These are phyloP conservation scores for Pollenia angustigena DNA, from an alignment of 2,888 invertebrate genomes.

Conservation along the genomic window DNA sequence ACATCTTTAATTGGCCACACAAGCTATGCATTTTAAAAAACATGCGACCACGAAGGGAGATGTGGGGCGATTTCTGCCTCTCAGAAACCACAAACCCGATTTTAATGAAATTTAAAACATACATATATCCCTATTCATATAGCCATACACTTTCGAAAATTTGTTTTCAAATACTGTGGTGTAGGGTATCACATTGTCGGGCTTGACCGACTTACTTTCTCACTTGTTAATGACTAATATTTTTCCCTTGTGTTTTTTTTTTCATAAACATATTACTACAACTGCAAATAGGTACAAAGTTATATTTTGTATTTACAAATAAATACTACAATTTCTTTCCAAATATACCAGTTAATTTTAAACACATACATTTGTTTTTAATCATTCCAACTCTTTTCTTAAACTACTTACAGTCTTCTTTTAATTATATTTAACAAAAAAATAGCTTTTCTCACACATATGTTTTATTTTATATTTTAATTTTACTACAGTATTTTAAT, in stretches of 20 bases:
- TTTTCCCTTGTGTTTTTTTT: slow-evolving; percentile 24
- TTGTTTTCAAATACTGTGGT: no score
- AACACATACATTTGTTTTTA: slow-evolving; percentile 12
- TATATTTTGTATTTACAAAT: slow-evolving; percentile 23
- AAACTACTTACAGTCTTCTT: slow-evolving; percentile 6
- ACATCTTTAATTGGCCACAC: no score
- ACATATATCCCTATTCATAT: no score
- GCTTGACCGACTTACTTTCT: not conserved
- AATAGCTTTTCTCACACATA: slow-evolving; percentile 21
- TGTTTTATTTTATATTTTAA: slow-evolving; percentile 16
- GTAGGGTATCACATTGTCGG: no score
- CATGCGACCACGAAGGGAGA: no score
- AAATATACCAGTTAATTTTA: not conserved
- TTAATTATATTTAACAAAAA: slow-evolving; percentile 4
- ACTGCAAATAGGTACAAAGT: slow-evolving; percentile 58
- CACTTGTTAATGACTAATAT: not conserved
- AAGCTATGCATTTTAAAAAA: no score
- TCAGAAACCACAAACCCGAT: no score
- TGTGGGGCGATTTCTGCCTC: no score
- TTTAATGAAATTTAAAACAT: no score
- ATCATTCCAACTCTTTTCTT: slow-evolving; percentile 54
- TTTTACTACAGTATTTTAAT: slow-evolving; percentile 24
- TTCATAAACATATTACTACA: slow-evolving; percentile 21
- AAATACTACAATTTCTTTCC: slow-evolving; percentile 35
- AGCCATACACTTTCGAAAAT: no score